phyloP scores from a whole-genome alignment of 1,140 invertebrate genomes.

The Achroia grisella region DNA sequence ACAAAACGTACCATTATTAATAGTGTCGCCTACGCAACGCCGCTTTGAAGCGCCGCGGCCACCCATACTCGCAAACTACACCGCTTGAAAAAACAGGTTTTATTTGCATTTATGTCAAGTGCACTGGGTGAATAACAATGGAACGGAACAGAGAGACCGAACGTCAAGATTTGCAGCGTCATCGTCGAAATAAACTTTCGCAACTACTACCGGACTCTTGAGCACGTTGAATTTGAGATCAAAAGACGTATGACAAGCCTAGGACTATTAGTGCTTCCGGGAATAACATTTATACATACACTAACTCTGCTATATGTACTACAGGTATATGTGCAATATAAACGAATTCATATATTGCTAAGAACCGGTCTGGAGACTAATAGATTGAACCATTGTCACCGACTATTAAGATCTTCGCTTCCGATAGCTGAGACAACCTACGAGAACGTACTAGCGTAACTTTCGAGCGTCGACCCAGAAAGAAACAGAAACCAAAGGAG shows the following conservation, averaged over 20 bases:
- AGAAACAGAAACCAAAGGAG: slow-evolving; percentile 4
- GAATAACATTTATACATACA: no score
- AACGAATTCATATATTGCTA: slow-evolving; percentile 1
- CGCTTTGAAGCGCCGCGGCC: slow-evolving; percentile 25
- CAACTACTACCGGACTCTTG: slow-evolving; percentile 2
- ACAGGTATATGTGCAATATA: slow-evolving; percentile 5
- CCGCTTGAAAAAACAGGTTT: slow-evolving; percentile 5
- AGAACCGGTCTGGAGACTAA: slow-evolving; percentile 19
- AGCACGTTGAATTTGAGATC: background rate
- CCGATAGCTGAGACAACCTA: slow-evolving; percentile 15
- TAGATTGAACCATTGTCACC: slow-evolving; percentile 30
- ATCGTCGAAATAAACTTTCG: slow-evolving; percentile 6
- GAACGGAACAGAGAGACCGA: background rate
- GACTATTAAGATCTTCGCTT: slow-evolving; percentile 26
- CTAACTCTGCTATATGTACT: no score
- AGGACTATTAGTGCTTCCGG: no score
- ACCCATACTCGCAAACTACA: slow-evolving; percentile 13
- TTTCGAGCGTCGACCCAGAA: slow-evolving; percentile 11
- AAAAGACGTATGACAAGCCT: slow-evolving; percentile 2
- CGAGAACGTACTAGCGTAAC: slow-evolving; percentile 5
- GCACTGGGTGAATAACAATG: slow-evolving; percentile 6
- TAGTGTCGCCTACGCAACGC: slow-evolving; percentile 34
- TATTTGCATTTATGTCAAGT: slow-evolving; percentile 11
- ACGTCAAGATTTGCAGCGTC: background rate
- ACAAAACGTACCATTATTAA: slow-evolving; percentile 30